A percentile compares a stretch with the other conserved stretches of the same genome.
Evolutionary conservation across 2,797 vertebrate species (phyloP).

Genomic region (Lates japonicus): DNA sequence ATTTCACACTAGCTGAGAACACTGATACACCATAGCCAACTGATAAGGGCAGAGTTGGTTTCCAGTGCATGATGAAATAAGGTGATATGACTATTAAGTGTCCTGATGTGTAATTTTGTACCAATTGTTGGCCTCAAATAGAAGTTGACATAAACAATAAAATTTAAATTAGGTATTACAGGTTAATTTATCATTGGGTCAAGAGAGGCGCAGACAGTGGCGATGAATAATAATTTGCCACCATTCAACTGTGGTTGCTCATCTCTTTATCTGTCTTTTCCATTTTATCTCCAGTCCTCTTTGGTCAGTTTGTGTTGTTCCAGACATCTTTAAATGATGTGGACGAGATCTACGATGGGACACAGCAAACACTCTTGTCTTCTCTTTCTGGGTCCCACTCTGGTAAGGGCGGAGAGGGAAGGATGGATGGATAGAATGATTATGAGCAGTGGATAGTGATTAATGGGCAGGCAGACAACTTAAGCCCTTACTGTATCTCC

Average conservation of each 20-base stretch:
- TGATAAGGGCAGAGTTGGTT: not conserved
- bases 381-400: constrained; percentile 99
- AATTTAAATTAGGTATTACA: constrained; percentile 71
- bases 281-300: constrained; percentile 89
- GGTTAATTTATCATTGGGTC: constrained; percentile 73
- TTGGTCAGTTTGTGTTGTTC: constrained; percentile 99
- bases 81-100: constrained; percentile 58
- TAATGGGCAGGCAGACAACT: not conserved
- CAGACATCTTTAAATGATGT: constrained; percentile 99
- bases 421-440: not conserved
- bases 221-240: constrained; percentile 65
- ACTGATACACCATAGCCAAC: constrained; percentile 14
- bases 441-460: not conserved
- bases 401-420: constrained; percentile 85
- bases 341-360: constrained; percentile 97
- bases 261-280: constrained; percentile 37
- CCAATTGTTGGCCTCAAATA: constrained; percentile 61
- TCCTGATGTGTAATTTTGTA: constrained; percentile 65
- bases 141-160: constrained; percentile 71
- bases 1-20: constrained; percentile 26
- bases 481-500: not conserved
- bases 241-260: constrained; percentile 41
- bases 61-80: constrained; percentile 36
- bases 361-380: constrained; percentile 94
- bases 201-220: constrained; percentile 45